Evolutionary conservation across 2,113 vertebrate species (phyloP).

Genomic region (Chloropsis cyanopogon): DNA sequence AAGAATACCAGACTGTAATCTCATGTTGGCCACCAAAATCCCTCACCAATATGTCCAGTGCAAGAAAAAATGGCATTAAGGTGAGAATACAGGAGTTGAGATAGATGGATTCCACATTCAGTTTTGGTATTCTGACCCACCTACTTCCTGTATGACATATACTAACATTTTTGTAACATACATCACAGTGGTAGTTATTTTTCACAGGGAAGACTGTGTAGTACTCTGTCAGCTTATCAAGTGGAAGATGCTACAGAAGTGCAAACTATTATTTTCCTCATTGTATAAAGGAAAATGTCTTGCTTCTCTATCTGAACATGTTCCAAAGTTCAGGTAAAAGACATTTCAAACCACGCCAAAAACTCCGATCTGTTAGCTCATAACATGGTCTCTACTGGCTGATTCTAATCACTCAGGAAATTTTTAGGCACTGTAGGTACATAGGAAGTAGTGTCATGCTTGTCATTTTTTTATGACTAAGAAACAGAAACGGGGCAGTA

Average conservation of each 20-base stretch:
- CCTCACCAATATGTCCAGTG: neutral
- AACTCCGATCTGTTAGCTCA: neutral
- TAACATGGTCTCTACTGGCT: neutral
- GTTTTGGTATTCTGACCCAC: neutral
- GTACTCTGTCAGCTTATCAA: neutral
- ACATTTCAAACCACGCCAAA: neutral
- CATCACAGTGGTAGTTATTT: neutral
- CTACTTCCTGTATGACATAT: neutral
- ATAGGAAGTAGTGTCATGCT: neutral
- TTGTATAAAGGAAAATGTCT: neutral
- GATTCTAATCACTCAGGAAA: neutral
- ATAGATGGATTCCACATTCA: neutral
- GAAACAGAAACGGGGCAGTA: constrained; percentile 7
- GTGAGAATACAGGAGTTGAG: neutral
- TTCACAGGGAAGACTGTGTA: neutral
- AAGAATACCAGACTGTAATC: neutral
- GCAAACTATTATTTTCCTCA: neutral
- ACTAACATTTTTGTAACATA: neutral
- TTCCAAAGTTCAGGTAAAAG: neutral
- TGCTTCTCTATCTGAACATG: neutral
- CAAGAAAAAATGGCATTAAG: neutral
- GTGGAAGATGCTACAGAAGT: neutral
- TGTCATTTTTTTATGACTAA: constrained; percentile 37
- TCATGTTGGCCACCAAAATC: neutral
- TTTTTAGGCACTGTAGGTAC: neutral